Evolutionary conservation across 2,113 vertebrate genomes (phyloP), one percentile per base, ranked within the genome.

Genomic region (Pedetes capensis): DNA sequence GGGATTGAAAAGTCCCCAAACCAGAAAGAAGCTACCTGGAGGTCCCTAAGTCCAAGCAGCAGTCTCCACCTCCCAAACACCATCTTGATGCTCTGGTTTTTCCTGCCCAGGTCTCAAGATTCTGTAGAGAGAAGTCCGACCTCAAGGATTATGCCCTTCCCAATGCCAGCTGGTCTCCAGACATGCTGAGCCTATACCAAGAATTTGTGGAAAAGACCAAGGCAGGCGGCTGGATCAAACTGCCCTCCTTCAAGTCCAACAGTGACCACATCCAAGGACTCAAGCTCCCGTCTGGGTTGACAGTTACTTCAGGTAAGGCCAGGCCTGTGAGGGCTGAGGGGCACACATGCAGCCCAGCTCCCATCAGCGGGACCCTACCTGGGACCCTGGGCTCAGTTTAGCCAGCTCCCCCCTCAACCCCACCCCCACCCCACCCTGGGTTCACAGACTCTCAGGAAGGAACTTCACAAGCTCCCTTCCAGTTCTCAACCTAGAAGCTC

Each of bases 151-250:
- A 98, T 61, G 98, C 98, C 84, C 92, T 98, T 57, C 99, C 99
- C 4, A 99, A 99, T 91, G 89, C 98, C 5, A 99, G 98, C 9
- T 99, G 99, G 99, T 97, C 97, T 69, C 74, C 97, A 25, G 98
- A 99, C 71, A 99, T 99, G 98, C 90, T 92, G 96, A 83, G 79
- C 16, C 76, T 98, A 72, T 99, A 98, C 51, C 96, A 99, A 3
- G 97, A 98, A 42, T 99, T 98, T 75, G 97, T 97, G 92, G 98
- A 98, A 66, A 97, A 98, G 93, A 98, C 98, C 85, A 98, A 98
- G 86, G 81, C 79, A 0, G 42, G 96, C 6, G 63, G 68, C 0
- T 99, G 99, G 99, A 63, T n/a, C 84, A 98, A 97, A 94, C 10
- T 99, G 10, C 98, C 99, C 4, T 99, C 99, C 91, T 99, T 99